Evolutionary conservation across 2,888 invertebrate genomes (phyloP), one percentile per base, ranked within the genome.

Genomic region (Eulithis prunata): DNA sequence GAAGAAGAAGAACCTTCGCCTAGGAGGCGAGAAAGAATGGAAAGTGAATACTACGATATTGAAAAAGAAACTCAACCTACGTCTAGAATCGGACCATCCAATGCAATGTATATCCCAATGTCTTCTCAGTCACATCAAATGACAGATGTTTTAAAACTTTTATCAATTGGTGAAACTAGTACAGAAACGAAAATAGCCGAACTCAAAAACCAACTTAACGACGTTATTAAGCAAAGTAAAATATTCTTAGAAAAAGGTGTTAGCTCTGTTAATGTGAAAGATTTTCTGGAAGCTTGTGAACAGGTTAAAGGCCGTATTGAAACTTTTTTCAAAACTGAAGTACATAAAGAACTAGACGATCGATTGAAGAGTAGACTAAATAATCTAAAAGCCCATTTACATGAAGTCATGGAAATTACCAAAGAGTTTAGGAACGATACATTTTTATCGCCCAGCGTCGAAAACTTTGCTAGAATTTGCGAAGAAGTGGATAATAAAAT

Each of bases 231-330:
- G 7, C 46, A 76, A 1, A 78, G 78, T 4, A 76, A 75, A 66
- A 53, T 64, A 36, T 74, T 81, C 56, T 49, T 80, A n/a, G 65
- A 72, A 12, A 71, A 64, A 5, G 75, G 76, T 13, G 45, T 76
- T 2, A 59, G 70, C 8, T 72, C 65, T 55, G 56, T 78, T 5
- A 71, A 78, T 60, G 58, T 75, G 12, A 54, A 65, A 13, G 66
- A 71, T 5, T 79, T 81, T 55, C 54, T 81, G n/a, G 65, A 61
- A 52, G 62, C 69, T 8, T 81, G 80, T 65, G 77, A 83, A 52
- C 65, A 72, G 45, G 71, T 74, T 5, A 77, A 73, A 61, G 51
- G 38, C 8, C 75, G 65, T 38, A 66, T 78, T 47, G 77, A 76
- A 53, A 63, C 54, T 4, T 69, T 71, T 21, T 73, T 75, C 5